Conservation (phyloP, 2,888 invertebrate genomes). For the Drosophila cracens region DNA sequence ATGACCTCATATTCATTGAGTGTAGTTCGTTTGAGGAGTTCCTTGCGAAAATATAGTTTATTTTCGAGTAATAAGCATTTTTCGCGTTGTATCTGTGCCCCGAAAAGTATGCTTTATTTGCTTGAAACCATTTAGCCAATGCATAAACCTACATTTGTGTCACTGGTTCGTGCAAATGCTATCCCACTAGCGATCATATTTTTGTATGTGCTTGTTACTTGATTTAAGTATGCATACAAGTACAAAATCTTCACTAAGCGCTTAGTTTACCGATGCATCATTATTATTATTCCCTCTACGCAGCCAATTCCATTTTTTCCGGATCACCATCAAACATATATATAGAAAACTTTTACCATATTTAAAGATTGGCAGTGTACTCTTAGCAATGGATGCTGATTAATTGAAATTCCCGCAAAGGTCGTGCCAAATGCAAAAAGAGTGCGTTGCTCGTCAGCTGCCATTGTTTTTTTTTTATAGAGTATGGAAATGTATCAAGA, state of each 20-base stretch:
- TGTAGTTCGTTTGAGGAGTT: neutral
- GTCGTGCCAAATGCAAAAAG: slow-evolving; percentile 77
- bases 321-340: neutral
- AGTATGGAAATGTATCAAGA: slow-evolving; percentile 49
- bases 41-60: neutral
- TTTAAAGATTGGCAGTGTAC: neutral
- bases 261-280: neutral
- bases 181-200: neutral
- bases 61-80: too few relatives aligned
- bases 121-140: neutral
- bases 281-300: neutral
- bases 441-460: slow-evolving; percentile 15
- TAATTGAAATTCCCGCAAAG: slow-evolving; percentile 43
- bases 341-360: neutral
- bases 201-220: neutral
- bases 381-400: neutral
- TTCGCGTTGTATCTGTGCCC: neutral
- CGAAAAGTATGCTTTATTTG: neutral
- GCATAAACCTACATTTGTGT: neutral
- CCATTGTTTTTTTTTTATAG: slow-evolving; percentile 12
- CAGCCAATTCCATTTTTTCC: neutral
- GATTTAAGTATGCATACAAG: neutral
- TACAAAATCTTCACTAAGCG: neutral
- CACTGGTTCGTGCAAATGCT: neutral
- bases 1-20: too few relatives aligned